Evolutionary conservation across 35 echinoderm and acorn worm genomes (phyloP).

Genomic region (Ptychodera flava): DNA sequence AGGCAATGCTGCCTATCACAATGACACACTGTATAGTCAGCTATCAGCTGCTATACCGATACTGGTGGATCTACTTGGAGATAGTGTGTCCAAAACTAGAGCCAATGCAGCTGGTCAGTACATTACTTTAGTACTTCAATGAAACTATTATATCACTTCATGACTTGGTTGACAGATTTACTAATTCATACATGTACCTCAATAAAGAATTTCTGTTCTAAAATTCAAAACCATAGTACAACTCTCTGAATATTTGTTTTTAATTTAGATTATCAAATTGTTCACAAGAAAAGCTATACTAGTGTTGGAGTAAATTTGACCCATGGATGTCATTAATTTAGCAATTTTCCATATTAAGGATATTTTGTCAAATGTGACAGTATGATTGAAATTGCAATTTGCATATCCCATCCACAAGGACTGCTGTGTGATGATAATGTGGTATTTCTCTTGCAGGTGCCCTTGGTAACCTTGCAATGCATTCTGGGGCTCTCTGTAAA

Average conservation of each 20-base stretch:
- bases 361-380: too few relatives aligned
- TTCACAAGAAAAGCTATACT: too few relatives aligned
- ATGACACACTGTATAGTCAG: conserved; percentile 58
- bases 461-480: conserved; percentile 82
- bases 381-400: too few relatives aligned
- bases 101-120: conserved; percentile 87
- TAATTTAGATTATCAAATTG: too few relatives aligned
- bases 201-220: neutral
- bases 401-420: too few relatives aligned
- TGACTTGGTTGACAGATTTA: neutral
- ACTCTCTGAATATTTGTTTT: neutral
- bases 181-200: neutral
- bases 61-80: conserved; percentile 71
- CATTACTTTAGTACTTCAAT: neutral
- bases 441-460: conserved; percentile 44
- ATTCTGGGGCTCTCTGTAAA: conserved; percentile 57
- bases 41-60: conserved; percentile 57
- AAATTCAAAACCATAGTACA: neutral
- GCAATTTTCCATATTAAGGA: too few relatives aligned
- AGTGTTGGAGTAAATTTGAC: too few relatives aligned
- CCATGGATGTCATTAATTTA: too few relatives aligned
- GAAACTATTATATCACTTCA: neutral
- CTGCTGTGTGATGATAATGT: neutral
- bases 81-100: conserved; percentile 67
- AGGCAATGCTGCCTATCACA: conserved; percentile 96